phyloP scores from a whole-genome alignment of 2,113 vertebrate species.

The Pogona vitticeps region DNA sequence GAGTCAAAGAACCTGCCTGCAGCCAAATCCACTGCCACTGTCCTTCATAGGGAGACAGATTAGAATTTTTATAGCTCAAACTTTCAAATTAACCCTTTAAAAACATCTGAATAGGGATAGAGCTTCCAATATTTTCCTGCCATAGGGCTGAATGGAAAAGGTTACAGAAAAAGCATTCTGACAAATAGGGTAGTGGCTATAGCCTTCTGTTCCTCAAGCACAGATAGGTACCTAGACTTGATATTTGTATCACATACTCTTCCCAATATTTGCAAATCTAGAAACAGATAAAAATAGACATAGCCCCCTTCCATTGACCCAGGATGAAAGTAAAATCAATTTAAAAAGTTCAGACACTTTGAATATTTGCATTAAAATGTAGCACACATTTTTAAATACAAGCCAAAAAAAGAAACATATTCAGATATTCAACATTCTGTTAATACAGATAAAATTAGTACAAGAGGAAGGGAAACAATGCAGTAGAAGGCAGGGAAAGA shows the following conservation, averaged over 20 bases:
- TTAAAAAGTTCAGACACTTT: neutral
- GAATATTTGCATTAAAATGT: slow-evolving; percentile 7
- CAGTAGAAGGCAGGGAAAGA: neutral
- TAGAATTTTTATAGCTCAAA: too few species aligned
- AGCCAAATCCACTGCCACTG: too few species aligned
- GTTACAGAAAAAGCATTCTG: neutral
- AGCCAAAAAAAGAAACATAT: neutral
- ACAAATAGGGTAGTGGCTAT: too few species aligned
- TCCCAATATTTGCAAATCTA: neutral
- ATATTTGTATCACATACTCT: neutral
- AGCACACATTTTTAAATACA: neutral
- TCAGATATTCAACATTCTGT: slow-evolving; percentile 3
- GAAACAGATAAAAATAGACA: neutral
- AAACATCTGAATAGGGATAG: too few species aligned
- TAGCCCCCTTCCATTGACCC: neutral
- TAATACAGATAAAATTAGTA: slow-evolving; percentile 4
- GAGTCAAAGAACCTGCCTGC: too few species aligned
- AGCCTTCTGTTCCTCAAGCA: neutral
- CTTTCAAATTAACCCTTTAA: too few species aligned
- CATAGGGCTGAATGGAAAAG: neutral
- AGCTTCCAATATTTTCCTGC: neutral
- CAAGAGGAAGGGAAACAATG: neutral
- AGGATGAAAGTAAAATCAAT: neutral
- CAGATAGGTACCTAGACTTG: neutral
- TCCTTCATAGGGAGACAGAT: neutral